These are phyloP conservation scores for Plebejus argus DNA, from an alignment of 2,888 invertebrate genomes.

Conservation along the genomic window DNA sequence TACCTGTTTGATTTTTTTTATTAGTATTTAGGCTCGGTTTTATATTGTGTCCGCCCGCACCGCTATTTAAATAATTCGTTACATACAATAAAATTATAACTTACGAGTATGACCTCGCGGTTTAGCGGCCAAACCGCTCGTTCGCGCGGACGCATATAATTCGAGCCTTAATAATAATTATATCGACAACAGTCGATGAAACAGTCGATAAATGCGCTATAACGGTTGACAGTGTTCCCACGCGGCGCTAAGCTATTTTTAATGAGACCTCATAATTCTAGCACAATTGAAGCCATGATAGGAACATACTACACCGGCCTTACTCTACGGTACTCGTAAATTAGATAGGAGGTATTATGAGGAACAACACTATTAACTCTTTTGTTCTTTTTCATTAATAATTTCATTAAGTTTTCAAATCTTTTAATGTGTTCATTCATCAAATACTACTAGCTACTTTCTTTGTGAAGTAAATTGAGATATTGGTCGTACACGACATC, in stretches of 20 bases:
- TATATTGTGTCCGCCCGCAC: too few relatives aligned
- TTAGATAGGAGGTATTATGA: neutral
- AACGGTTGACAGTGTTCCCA: slow-evolving; percentile 29
- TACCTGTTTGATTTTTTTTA: too few relatives aligned
- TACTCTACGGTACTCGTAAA: neutral
- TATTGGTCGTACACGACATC: too few relatives aligned
- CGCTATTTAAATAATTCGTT: too few relatives aligned
- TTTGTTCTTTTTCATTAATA: neutral
- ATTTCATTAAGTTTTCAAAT: neutral
- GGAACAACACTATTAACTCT: neutral
- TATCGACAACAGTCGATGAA: neutral
- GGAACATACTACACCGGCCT: slow-evolving; percentile 3
- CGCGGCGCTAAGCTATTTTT: slow-evolving; percentile 32
- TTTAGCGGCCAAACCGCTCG: too few relatives aligned
- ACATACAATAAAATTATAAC: too few relatives aligned
- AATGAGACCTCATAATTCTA: slow-evolving; percentile 30
- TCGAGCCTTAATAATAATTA: too few relatives aligned
- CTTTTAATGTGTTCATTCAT: neutral
- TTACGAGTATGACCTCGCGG: too few relatives aligned
- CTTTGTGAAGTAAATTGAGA: too few relatives aligned
- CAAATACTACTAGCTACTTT: too few relatives aligned
- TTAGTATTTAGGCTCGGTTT: too few relatives aligned
- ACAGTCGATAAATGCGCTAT: neutral
- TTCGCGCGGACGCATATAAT: too few relatives aligned
- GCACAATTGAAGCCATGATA: slow-evolving; percentile 28